Evolutionary conservation across 2,888 invertebrate species (phyloP).

Genomic region (Deroplatys truncata): DNA sequence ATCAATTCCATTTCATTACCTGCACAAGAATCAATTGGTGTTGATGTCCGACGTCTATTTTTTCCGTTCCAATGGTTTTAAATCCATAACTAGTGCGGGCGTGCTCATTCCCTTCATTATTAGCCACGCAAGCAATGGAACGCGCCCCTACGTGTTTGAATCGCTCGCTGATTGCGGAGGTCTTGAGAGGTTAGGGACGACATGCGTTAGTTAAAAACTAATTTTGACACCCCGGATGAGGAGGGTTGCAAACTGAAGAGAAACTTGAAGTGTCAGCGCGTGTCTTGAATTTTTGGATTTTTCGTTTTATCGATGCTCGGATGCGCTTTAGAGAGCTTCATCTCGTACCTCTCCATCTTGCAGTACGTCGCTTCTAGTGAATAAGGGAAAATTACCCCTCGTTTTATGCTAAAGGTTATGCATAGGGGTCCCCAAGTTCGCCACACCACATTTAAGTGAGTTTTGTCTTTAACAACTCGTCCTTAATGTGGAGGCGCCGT

Average conservation of each 20-base stretch:
- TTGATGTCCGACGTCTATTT: background rate
- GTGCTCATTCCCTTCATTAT: background rate
- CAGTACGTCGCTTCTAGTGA: background rate
- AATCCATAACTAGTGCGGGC: background rate
- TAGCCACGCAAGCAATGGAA: background rate
- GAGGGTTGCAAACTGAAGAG: background rate
- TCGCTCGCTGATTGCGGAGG: background rate
- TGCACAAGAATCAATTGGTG: background rate
- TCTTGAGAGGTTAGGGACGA: background rate
- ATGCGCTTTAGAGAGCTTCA: background rate
- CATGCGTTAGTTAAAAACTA: background rate
- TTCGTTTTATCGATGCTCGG: conserved; percentile 3
- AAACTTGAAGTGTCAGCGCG: background rate
- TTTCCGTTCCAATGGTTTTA: background rate
- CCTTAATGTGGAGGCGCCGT: background rate
- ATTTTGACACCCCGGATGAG: conserved; percentile 1
- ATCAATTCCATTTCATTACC: background rate
- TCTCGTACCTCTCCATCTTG: background rate
- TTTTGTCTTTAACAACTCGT: background rate
- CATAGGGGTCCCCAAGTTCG: no score
- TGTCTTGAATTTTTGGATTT: conserved; percentile 13
- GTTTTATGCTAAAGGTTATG: background rate
- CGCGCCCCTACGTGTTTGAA: background rate
- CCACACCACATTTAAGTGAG: background rate
- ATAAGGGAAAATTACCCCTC: background rate